Conservation (phyloP, 2,888 invertebrate genomes). For the Psylliodes chrysocephalus region DNA sequence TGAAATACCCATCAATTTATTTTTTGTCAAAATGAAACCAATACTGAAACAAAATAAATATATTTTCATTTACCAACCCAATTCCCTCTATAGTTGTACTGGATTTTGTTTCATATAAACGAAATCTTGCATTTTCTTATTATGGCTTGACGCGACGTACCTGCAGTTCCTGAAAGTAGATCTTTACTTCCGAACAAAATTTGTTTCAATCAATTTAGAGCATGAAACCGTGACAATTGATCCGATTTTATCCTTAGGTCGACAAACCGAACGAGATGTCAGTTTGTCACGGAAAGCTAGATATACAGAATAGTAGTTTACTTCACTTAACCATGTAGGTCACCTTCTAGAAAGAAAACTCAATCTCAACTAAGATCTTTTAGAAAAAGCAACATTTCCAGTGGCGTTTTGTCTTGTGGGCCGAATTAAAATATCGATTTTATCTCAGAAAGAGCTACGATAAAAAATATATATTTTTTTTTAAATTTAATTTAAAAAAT, state of each 20-base stretch:
- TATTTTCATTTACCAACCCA: too few species aligned
- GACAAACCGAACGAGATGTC: slow-evolving; percentile 10
- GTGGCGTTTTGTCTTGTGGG: background rate
- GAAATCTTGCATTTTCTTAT: too few species aligned
- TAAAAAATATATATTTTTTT: too few species aligned
- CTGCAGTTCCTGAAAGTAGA: background rate
- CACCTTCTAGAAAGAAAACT: slow-evolving; percentile 8
- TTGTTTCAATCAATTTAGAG: slow-evolving; percentile 1
- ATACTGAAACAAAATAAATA: too few species aligned
- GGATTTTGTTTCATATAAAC: too few species aligned
- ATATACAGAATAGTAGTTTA: slow-evolving; percentile 13
- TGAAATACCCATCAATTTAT: too few species aligned
- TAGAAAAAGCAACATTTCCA: background rate
- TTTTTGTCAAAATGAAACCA: too few species aligned
- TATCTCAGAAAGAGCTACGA: too few species aligned
- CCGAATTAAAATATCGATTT: too few species aligned
- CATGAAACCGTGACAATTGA: background rate
- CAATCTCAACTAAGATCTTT: slow-evolving; percentile 4
- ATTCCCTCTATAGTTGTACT: too few species aligned
- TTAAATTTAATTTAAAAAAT: too few species aligned
- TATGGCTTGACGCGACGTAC: background rate
- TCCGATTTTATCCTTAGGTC: slow-evolving; percentile 6
- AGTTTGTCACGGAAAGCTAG: slow-evolving; percentile 13
- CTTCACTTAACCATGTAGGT: slow-evolving; percentile 13
- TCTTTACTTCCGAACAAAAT: slow-evolving; percentile 2